Evolutionary conservation across 1,140 invertebrate species (phyloP).

Genomic region (Nasonia vitripennis): DNA sequence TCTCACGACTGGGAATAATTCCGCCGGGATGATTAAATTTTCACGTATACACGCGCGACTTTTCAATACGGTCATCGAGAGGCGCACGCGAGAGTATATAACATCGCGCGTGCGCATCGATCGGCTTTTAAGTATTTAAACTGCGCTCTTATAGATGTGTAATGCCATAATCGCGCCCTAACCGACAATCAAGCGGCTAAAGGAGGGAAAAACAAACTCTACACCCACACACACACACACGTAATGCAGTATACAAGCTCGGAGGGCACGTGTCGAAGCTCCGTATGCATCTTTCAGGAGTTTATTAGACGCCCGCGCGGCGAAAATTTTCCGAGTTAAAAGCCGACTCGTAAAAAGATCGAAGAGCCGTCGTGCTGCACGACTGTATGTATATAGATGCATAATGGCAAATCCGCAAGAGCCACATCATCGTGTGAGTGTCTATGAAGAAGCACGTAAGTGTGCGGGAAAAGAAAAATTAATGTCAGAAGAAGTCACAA

Average conservation of each 20-base stretch:
- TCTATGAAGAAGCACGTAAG: background rate
- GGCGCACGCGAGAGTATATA: background rate
- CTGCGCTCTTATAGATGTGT: background rate
- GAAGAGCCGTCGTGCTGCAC: too few relatives aligned
- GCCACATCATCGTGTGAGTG: background rate
- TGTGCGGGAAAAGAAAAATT: constrained; percentile 16
- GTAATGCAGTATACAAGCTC: background rate
- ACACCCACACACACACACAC: background rate
- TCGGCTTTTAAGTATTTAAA: constrained; percentile 17
- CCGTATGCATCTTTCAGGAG: background rate
- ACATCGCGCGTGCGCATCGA: background rate
- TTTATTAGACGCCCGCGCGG: too few relatives aligned
- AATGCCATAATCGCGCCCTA: background rate
- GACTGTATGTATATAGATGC: too few relatives aligned
- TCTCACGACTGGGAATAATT: too few relatives aligned
- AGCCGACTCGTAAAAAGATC: too few relatives aligned
- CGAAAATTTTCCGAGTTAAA: too few relatives aligned
- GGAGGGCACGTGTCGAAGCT: background rate
- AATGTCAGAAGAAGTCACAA: constrained; percentile 25
- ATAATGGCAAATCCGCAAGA: background rate
- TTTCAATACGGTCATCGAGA: background rate
- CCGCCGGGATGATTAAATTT: background rate
- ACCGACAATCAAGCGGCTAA: background rate
- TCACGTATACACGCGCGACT: background rate
- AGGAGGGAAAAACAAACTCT: constrained; percentile 21